phyloP scores from a whole-genome alignment of 2,888 invertebrate species.

The Heteromyza rotundicornis region DNA sequence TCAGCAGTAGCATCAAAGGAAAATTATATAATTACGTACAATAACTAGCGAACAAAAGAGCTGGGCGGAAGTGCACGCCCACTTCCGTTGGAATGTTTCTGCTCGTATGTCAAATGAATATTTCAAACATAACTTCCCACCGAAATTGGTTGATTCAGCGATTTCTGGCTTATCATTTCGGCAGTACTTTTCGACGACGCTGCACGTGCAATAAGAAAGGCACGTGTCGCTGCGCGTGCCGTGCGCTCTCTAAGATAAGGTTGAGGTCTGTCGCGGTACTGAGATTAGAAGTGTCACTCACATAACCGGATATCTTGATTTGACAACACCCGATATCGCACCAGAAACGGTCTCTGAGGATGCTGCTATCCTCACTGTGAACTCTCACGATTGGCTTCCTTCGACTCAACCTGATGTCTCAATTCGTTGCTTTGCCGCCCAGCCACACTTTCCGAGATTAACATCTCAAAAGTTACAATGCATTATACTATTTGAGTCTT shows the following conservation, averaged over 20 bases:
- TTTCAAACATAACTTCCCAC: background rate
- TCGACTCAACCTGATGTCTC: conserved; percentile 36
- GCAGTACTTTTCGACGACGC: conserved; percentile 15
- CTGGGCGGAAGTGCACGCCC: conserved; percentile 40
- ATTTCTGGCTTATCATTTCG: conserved; percentile 24
- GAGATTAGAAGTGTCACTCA: background rate
- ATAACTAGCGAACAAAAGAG: conserved; percentile 32
- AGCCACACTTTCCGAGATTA: no score
- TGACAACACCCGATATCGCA: conserved; percentile 27
- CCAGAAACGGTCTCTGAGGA: background rate
- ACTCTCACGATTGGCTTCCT: background rate
- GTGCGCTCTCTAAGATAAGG: background rate
- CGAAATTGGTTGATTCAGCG: background rate
- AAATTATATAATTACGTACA: conserved; percentile 32
- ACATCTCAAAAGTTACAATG: no score
- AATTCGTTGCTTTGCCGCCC: conserved; percentile 48
- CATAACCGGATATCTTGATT: conserved; percentile 39
- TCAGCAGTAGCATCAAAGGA: background rate
- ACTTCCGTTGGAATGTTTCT: conserved; percentile 31
- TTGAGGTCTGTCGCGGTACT: background rate
- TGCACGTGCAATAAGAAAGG: background rate
- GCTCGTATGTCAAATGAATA: conserved; percentile 15
- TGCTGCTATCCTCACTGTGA: background rate
- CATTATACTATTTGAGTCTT: no score
- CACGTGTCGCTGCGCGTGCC: background rate